A percentile compares a stretch with the other conserved stretches of the same genome.
phyloP scores from a whole-genome alignment of 1,140 invertebrate species.

The Radopholus similis region DNA sequence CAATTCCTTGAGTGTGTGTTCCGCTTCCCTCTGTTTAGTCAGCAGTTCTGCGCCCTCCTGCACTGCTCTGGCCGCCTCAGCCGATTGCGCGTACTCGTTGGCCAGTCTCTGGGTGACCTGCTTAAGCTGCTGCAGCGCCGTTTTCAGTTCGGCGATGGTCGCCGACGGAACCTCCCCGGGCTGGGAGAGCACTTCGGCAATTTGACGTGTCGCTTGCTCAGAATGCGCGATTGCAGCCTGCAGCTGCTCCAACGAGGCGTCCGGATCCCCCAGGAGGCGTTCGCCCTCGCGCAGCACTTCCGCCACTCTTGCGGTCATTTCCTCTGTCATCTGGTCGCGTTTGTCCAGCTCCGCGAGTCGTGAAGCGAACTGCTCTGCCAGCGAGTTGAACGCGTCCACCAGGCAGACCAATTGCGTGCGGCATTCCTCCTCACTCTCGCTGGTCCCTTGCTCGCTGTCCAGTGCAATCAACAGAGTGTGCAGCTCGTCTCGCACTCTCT shows the following conservation, averaged over 20 bases:
- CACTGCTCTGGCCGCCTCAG: background rate
- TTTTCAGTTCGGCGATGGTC: background rate
- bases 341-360: too few relatives aligned
- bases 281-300: background rate
- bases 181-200: background rate
- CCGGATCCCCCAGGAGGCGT: background rate
- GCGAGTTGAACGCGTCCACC: background rate
- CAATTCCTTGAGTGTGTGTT: background rate
- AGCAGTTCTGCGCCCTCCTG: background rate
- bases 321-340: background rate
- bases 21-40: background rate
- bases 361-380: background rate
- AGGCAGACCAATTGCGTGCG: background rate
- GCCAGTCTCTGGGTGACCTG: background rate
- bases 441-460: background rate
- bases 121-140: background rate
- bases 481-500: background rate
- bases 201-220: background rate
- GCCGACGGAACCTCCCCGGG: background rate
- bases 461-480: background rate
- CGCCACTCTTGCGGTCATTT: background rate
- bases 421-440: background rate
- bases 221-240: background rate
- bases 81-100: background rate
- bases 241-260: conserved; percentile 4